These are phyloP conservation scores for Poecile montanus DNA, from an alignment of 2,797 vertebrate genomes.

Conservation along the genomic window DNA sequence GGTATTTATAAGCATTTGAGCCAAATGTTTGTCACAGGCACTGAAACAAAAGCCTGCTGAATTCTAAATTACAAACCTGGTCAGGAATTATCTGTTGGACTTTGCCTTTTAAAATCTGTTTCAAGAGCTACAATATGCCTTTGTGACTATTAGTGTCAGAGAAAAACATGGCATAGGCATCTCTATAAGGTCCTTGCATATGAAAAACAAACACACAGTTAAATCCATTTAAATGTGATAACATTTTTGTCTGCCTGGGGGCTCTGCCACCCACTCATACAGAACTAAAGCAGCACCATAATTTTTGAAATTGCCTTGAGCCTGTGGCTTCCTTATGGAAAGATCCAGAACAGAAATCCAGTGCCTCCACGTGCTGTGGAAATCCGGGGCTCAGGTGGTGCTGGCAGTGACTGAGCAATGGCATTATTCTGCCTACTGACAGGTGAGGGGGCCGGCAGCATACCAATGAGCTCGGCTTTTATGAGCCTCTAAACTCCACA, in stretches of 20 bases:
- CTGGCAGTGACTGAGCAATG: background rate
- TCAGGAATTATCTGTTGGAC: background rate
- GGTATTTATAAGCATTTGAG: background rate
- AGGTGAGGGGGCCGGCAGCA: background rate
- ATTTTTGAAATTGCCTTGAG: background rate
- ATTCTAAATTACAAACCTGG: background rate
- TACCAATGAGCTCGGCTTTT: background rate
- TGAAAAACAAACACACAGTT: background rate
- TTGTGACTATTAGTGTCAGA: background rate
- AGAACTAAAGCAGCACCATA: background rate
- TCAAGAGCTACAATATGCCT: background rate
- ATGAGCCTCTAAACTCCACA: background rate
- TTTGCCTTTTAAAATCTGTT: background rate
- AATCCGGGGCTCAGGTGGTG: background rate
- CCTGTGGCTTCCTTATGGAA: background rate
- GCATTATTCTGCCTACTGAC: background rate
- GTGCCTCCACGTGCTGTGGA: fast-evolving
- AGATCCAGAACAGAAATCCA: background rate
- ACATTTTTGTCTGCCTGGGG: background rate
- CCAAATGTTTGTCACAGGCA: background rate
- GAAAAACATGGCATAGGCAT: background rate
- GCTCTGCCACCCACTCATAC: background rate
- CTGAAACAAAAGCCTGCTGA: background rate
- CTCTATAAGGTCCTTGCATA: background rate
- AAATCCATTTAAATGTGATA: background rate